Percentiles rank a stretch among this genome's conserved stretches.
phyloP scores from a whole-genome alignment of 2,888 invertebrate species.

The Andrena bucephala region DNA sequence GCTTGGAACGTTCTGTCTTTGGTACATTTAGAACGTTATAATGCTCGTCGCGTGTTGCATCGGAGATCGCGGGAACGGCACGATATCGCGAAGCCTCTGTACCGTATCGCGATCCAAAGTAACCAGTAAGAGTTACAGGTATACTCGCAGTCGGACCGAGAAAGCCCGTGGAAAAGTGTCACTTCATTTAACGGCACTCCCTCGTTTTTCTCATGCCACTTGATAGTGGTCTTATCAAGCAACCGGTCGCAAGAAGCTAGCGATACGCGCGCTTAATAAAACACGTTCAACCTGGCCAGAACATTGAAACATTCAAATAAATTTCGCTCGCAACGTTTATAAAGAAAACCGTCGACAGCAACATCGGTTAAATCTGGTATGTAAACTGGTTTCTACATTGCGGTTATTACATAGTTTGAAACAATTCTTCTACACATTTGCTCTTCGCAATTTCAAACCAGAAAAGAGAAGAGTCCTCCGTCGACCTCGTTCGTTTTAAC shows the following conservation, averaged over 20 bases:
- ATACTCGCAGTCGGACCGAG: neutral
- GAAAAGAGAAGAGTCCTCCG: neutral
- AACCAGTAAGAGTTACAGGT: constrained; percentile 27
- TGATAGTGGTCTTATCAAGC: constrained; percentile 42
- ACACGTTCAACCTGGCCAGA: constrained; percentile 10
- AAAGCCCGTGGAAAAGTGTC: constrained; percentile 40
- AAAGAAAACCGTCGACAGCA: constrained; percentile 33
- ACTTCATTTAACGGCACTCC: constrained; percentile 54
- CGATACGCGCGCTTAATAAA: constrained; percentile 35
- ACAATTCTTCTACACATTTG: no score
- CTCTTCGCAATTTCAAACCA: neutral
- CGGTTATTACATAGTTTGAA: neutral
- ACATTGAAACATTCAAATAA: constrained; percentile 16
- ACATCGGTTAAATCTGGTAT: constrained; percentile 21
- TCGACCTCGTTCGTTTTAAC: neutral
- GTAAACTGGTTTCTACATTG: constrained; percentile 5
- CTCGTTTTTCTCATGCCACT: constrained; percentile 48
- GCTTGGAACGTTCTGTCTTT: no score
- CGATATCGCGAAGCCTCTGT: constrained; percentile 1
- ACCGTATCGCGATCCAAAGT: constrained; percentile 8
- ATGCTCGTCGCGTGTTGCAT: neutral
- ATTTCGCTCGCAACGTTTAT: constrained; percentile 2
- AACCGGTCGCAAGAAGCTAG: constrained; percentile 38
- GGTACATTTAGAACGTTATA: neutral
- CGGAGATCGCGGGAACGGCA: neutral